Conservation (phyloP, 2,888 invertebrate species). For the Cabera pusaria region DNA sequence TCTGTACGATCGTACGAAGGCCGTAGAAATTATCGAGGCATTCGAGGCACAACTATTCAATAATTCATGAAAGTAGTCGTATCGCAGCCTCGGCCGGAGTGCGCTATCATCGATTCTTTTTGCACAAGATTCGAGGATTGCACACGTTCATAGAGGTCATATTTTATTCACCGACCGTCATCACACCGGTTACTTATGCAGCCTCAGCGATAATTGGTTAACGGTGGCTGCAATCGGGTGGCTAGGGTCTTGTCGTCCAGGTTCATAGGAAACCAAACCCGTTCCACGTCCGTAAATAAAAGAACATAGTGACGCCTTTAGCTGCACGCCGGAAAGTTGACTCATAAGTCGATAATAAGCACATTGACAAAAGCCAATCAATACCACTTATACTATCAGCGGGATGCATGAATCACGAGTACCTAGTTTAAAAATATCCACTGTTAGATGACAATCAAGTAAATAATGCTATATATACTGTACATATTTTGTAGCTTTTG, state of each 20-base stretch:
- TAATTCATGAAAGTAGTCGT: constrained; percentile 41
- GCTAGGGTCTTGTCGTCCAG: constrained; percentile 18
- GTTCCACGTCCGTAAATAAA: constrained; percentile 31
- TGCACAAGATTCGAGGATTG: constrained; percentile 15
- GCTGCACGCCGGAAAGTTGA: constrained; percentile 51
- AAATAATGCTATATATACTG: too few species aligned
- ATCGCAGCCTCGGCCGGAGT: constrained; percentile 23
- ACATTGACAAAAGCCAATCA: constrained; percentile 50
- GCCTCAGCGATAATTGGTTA: constrained; percentile 23
- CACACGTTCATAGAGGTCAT: constrained; percentile 16
- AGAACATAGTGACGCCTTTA: constrained; percentile 26
- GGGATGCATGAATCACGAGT: constrained; percentile 56
- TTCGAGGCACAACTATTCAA: constrained; percentile 36
- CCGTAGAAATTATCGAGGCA: constrained; percentile 42
- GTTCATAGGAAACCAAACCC: constrained; percentile 31
- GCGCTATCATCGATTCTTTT: constrained; percentile 11
- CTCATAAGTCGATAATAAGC: constrained; percentile 43
- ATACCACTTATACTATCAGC: constrained; percentile 42
- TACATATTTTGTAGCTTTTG: too few species aligned
- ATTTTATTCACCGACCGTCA: constrained; percentile 17
- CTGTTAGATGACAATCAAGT: too few species aligned
- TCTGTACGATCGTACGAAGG: constrained; percentile 35
- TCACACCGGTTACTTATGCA: constrained; percentile 15
- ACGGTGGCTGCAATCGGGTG: constrained; percentile 17
- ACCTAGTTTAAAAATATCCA: constrained; percentile 4